A percentile compares a stretch with the other conserved stretches of the same genome.
These are phyloP conservation scores for Nanorana parkeri DNA, from an alignment of 2,113 vertebrate species.

Conservation along the genomic window DNA sequence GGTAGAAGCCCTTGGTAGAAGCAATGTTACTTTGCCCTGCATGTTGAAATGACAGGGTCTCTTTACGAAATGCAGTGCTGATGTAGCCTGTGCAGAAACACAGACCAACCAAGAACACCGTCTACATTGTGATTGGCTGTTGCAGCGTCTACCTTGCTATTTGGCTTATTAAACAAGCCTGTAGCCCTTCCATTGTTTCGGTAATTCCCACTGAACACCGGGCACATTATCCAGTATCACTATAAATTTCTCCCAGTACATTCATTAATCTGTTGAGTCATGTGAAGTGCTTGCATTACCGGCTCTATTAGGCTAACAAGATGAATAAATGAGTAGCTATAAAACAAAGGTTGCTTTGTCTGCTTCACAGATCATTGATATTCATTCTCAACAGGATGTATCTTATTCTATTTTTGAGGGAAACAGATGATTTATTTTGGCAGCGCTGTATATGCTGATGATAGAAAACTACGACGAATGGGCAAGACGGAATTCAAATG, in stretches of 20 bases:
- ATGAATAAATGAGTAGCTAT: conserved; percentile 7
- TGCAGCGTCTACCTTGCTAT: too few species aligned
- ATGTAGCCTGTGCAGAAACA: too few species aligned
- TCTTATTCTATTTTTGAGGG: conserved; percentile 26
- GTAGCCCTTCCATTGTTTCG: too few species aligned
- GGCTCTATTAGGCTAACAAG: background rate
- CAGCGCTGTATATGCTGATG: conserved; percentile 8
- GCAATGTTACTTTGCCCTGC: too few species aligned
- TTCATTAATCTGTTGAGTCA: conserved; percentile 1
- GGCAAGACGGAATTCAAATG: background rate
- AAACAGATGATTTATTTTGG: conserved; percentile 41
- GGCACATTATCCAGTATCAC: background rate
- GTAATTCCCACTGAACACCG: background rate
- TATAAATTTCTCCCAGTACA: background rate
- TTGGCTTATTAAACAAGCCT: too few species aligned
- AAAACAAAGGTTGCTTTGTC: conserved; percentile 1
- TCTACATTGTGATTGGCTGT: too few species aligned
- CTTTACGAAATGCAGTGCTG: too few species aligned
- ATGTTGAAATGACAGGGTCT: too few species aligned
- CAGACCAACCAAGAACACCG: too few species aligned
- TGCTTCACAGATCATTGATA: conserved; percentile 26
- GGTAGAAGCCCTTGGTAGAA: too few species aligned
- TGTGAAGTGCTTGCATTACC: background rate
- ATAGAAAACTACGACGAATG: conserved; percentile 1
- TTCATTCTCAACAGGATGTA: conserved; percentile 28